Percentiles rank a stretch among this genome's conserved stretches.
Evolutionary conservation across 2,888 invertebrate species (phyloP).

Genomic region (Cephonodes hylas): DNA sequence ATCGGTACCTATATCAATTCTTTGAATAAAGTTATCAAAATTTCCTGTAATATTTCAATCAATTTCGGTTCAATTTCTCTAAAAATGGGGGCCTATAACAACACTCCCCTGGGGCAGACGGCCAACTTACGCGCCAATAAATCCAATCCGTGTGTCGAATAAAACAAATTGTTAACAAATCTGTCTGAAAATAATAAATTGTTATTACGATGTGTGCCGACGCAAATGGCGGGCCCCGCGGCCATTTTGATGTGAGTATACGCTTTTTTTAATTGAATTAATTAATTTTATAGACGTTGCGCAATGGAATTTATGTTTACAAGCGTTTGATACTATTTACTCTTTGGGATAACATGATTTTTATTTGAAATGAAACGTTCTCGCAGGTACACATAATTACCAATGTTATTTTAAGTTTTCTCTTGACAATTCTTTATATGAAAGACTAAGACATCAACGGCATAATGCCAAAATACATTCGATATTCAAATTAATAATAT

Average conservation of each 20-base stretch:
- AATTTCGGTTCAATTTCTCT: constrained; percentile 20
- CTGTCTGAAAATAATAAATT: constrained; percentile 11
- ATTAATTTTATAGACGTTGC: constrained; percentile 10
- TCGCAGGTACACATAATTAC: not conserved
- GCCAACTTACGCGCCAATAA: constrained; percentile 10
- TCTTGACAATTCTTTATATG: too few species aligned
- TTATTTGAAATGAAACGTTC: constrained; percentile 1
- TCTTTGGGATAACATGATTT: not conserved
- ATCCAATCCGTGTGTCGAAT: constrained; percentile 13
- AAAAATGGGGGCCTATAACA: not conserved
- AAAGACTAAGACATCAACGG: not conserved
- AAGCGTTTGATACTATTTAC: not conserved
- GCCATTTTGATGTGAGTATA: constrained; percentile 18
- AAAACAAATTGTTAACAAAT: constrained; percentile 17
- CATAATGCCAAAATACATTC: too few species aligned
- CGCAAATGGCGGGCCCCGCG: constrained; percentile 17
- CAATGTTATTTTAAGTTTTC: too few species aligned
- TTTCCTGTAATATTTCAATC: constrained; percentile 30
- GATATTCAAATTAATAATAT: too few species aligned
- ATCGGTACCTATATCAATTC: not conserved
- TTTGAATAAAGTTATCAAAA: not conserved
- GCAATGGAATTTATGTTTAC: constrained; percentile 8
- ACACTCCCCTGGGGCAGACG: not conserved
- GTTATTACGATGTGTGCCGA: constrained; percentile 20
- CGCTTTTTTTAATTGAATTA: constrained; percentile 20